These are phyloP conservation scores for Abscondita cerata DNA, from an alignment of 2,888 invertebrate species.

Conservation along the genomic window DNA sequence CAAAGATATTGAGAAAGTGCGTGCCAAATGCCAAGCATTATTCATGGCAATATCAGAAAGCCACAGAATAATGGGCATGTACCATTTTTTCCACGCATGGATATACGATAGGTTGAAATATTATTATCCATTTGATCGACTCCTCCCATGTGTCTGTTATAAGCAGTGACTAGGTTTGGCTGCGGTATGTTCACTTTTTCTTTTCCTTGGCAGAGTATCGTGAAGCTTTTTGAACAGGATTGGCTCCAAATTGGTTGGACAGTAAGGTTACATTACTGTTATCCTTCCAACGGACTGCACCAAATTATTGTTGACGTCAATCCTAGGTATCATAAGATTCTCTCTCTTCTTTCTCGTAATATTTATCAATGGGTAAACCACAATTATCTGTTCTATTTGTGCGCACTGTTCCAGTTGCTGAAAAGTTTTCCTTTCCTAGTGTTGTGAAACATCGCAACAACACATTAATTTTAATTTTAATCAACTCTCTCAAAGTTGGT, in stretches of 20 bases:
- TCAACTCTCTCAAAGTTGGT: too few relatives aligned
- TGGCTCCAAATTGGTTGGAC: neutral
- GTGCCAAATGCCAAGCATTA: neutral
- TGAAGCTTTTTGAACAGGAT: neutral
- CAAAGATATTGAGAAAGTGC: neutral
- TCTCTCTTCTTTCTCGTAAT: too few relatives aligned
- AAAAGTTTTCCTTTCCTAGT: too few relatives aligned
- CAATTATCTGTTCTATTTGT: too few relatives aligned
- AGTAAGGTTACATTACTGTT: neutral
- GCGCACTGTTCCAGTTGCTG: too few relatives aligned
- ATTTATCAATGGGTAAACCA: too few relatives aligned
- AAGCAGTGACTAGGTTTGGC: constrained; percentile 6
- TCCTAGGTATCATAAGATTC: neutral
- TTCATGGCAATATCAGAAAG: constrained; percentile 47
- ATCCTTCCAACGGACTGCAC: neutral
- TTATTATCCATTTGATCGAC: constrained; percentile 19
- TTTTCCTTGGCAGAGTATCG: neutral
- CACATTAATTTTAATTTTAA: too few relatives aligned
- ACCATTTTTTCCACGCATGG: constrained; percentile 20
- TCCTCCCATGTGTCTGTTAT: constrained; percentile 18
- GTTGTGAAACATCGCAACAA: too few relatives aligned
- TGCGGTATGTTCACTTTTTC: constrained; percentile 3
- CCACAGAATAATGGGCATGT: constrained; percentile 40
- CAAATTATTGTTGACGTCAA: neutral
- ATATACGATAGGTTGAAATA: constrained; percentile 12